These are phyloP conservation scores for Clarias macrocephalus DNA, from an alignment of 2,113 vertebrate genomes.

Conservation along the genomic window DNA sequence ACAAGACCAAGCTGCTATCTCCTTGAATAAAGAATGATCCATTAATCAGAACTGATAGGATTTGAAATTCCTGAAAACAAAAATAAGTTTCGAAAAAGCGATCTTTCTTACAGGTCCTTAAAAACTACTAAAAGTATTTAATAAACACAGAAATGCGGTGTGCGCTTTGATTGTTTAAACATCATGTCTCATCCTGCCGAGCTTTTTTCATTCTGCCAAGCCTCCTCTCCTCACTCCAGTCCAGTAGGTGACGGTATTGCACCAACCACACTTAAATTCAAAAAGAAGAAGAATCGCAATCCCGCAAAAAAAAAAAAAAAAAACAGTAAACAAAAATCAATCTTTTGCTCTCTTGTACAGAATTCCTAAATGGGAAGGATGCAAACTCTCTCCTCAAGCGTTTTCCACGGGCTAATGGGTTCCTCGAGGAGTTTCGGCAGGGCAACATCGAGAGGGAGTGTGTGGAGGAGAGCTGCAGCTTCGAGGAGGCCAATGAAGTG, in stretches of 20 bases:
- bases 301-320: too few species aligned
- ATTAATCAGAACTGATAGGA: neutral
- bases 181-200: too few species aligned
- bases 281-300: too few species aligned
- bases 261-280: too few species aligned
- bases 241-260: too few species aligned
- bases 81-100: neutral
- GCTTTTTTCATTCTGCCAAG: too few species aligned
- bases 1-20: neutral
- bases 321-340: neutral
- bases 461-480: constrained; percentile 85
- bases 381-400: constrained; percentile 81
- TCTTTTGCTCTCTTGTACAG: constrained; percentile 63
- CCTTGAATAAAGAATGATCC: neutral
- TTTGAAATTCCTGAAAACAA: neutral
- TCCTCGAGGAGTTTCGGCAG: constrained; percentile 83
- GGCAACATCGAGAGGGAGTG: constrained; percentile 85
- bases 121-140: too few species aligned
- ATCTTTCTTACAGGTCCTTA: too few species aligned
- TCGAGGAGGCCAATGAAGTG: constrained; percentile 86
- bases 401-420: constrained; percentile 81
- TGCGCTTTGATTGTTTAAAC: too few species aligned
- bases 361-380: constrained; percentile 79
- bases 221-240: too few species aligned
- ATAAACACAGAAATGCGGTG: too few species aligned